Base-by-base conservation (phyloP, 1,140 invertebrate species). In the Lanistes nyassanus region DNA sequence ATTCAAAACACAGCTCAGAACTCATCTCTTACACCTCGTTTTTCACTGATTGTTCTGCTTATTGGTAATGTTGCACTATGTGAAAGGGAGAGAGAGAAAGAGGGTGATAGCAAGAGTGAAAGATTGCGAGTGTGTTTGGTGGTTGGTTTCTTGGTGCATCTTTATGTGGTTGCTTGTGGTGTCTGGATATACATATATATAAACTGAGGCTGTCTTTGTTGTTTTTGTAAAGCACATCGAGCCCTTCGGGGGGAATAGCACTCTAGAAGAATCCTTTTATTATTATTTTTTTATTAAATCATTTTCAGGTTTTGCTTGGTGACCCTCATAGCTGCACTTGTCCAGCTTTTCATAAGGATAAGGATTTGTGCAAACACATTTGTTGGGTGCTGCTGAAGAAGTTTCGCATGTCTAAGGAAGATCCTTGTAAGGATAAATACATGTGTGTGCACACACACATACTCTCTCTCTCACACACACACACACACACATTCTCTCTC, bases 351-450 rank as follows among this genome's bases (percentile, higher is more conserved):
- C 82, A 78, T 78, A 89, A 88, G 65, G 87, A 88, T 37, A 85
- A 83, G 77, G 88, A 89, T 51, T 67, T 89, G 21, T 90, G 88
- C 77, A 88, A 88, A 81, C 88, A 90, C 76, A 86, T 90, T 37
- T 88, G 87, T 69, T 90, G 88, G 88, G 68, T 89, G 26, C 75
- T 90, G 19, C 79, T 89, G 37, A 87, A 86, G 77, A 89, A 88
- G 76, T 90, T 89, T 74, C 72, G 85, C 67, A 74, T 90, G 11
- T 78, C 86, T 26, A 79, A 83, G 65, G 77, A 85, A 66, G 82
- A 89, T 82, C 85, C 88, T 77, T 76, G 88, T 89, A 85, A 74
- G 80, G 79, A 39, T 39, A 47, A 16, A 26, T 76, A 29, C 51
- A 53, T 58, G n/a, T 34, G n/a, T 34, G n/a, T 39, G 31, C 67